Evolutionary conservation across 2,888 invertebrate genomes (phyloP).

Genomic region (Elysia crispata): DNA sequence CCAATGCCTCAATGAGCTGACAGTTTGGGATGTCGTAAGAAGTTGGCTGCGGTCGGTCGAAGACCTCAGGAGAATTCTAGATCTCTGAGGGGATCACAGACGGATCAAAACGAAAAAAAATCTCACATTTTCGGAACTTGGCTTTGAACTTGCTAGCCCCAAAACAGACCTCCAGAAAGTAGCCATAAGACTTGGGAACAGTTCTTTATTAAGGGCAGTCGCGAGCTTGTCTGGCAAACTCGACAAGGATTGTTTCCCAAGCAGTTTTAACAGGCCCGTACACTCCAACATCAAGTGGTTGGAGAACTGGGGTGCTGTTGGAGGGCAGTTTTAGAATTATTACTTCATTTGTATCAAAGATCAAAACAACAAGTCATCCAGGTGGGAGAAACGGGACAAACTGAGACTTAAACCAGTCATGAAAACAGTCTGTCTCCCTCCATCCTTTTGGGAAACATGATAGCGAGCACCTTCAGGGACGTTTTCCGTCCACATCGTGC

Average conservation of each 20-base stretch:
- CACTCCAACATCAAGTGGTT: conserved; percentile 57
- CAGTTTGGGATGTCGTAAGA: too few species aligned
- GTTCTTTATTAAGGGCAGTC: conserved; percentile 15
- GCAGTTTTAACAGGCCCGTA: conserved; percentile 52
- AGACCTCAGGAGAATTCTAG: too few species aligned
- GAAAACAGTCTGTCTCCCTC: conserved; percentile 67
- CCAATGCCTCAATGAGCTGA: too few species aligned
- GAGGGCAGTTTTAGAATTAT: conserved; percentile 60
- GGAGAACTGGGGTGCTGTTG: conserved; percentile 55
- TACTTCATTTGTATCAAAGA: conserved; percentile 65
- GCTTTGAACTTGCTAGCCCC: too few species aligned
- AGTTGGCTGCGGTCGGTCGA: too few species aligned
- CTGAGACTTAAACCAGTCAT: conserved; percentile 67
- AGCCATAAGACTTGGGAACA: conserved; percentile 24
- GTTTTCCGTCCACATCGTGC: too few species aligned
- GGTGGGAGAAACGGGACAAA: conserved; percentile 55
- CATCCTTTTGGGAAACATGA: conserved; percentile 73
- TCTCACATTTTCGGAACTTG: too few species aligned
- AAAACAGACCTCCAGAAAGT: conserved; percentile 3
- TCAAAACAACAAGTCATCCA: conserved; percentile 18
- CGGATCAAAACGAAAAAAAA: too few species aligned
- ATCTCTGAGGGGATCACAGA: too few species aligned
- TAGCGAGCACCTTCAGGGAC: conserved; percentile 72
- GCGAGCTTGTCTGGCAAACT: conserved; percentile 12
- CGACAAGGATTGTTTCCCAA: conserved; percentile 49